phyloP scores from a whole-genome alignment of 1,140 invertebrate genomes.

The Cydia pomonella region DNA sequence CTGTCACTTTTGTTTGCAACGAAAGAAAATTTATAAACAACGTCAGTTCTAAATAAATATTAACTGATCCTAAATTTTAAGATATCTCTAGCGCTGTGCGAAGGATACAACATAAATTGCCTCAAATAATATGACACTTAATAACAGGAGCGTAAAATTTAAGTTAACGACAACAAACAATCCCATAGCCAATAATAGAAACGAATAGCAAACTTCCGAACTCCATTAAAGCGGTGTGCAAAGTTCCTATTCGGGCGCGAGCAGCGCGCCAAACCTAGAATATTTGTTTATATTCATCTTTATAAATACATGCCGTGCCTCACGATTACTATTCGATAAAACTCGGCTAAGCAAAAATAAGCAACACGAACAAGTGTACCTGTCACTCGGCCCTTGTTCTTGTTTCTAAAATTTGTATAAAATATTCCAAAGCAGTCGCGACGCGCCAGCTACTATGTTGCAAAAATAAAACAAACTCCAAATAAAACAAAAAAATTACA shows the following conservation, averaged over 20 bases:
- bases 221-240: slow-evolving; percentile 69
- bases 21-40: not conserved
- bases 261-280: slow-evolving; percentile 57
- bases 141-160: slow-evolving; percentile 67
- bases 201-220: slow-evolving; percentile 68
- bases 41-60: not conserved
- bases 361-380: slow-evolving; percentile 74
- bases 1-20: not conserved
- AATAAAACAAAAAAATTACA: slow-evolving; percentile 45
- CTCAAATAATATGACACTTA: slow-evolving; percentile 62
- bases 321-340: slow-evolving; percentile 71
- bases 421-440: slow-evolving; percentile 69
- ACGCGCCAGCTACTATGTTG: slow-evolving; percentile 62
- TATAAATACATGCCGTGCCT: slow-evolving; percentile 57
- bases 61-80: not conserved
- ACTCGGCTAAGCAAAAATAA: slow-evolving; percentile 72
- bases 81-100: not conserved
- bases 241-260: slow-evolving; percentile 64
- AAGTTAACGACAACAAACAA: slow-evolving; percentile 72
- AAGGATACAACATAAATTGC: slow-evolving; percentile 48
- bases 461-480: slow-evolving; percentile 56
- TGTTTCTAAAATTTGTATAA: slow-evolving; percentile 80
- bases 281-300: slow-evolving; percentile 75
- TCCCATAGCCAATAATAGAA: slow-evolving; percentile 65
- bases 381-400: slow-evolving; percentile 75